Percentiles rank a stretch among this genome's conserved stretches.
Conservation (phyloP, 2,113 vertebrate genomes). For the Sterrhoptilus dennistouni region DNA sequence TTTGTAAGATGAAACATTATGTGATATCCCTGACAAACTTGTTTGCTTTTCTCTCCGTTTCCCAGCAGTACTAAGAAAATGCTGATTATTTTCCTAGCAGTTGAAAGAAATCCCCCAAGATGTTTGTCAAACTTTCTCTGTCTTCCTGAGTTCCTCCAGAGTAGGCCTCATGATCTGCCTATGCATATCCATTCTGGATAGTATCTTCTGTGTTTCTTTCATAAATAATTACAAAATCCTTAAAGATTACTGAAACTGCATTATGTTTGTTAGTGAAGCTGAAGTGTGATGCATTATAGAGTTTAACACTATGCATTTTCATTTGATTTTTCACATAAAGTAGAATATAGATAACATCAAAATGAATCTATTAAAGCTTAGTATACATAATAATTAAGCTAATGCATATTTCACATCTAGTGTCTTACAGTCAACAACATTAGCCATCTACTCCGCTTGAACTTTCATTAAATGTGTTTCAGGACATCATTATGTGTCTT, state of each 20-base stretch:
- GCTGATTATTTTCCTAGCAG: not conserved
- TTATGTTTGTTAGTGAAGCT: not conserved
- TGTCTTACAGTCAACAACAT: not conserved
- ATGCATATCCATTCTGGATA: not conserved
- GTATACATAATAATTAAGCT: not conserved
- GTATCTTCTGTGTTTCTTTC: not conserved
- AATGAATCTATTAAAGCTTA: not conserved
- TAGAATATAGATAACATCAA: not conserved
- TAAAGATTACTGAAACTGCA: not conserved
- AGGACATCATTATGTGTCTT: constrained; percentile 29
- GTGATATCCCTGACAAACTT: not conserved
- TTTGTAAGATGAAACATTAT: not conserved
- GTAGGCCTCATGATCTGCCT: not conserved
- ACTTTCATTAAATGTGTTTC: constrained; percentile 45
- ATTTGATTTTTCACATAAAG: not conserved
- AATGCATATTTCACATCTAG: not conserved
- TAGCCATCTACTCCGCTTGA: constrained; percentile 18
- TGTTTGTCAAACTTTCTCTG: not conserved
- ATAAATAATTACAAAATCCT: not conserved
- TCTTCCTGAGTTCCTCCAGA: not conserved
- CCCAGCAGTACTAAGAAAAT: not conserved
- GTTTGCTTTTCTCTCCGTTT: not conserved
- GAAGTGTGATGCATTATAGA: not conserved
- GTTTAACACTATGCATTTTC: not conserved
- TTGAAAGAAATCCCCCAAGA: not conserved